Percentiles rank a stretch among this genome's conserved stretches.
phyloP scores from a whole-genome alignment of 2,797 vertebrate genomes.

The Cirrhinus mrigala region DNA sequence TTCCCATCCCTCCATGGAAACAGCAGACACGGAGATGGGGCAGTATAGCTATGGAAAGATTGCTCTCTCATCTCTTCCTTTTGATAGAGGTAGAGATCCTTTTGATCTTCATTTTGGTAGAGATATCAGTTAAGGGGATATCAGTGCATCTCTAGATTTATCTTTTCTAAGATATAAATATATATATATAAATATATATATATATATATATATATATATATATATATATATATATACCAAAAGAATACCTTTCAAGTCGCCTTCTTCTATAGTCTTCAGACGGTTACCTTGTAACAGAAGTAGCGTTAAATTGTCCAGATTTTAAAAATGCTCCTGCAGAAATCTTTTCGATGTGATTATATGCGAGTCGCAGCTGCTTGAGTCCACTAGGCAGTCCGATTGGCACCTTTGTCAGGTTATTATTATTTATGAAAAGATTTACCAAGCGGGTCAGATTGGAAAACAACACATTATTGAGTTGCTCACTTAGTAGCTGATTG shows the following conservation, averaged over 20 bases:
- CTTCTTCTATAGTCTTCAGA: conserved; percentile 71
- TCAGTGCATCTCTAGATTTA: background rate
- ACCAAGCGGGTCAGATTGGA: conserved; percentile 72
- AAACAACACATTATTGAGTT: conserved; percentile 62
- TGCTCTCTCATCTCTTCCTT: too few relatives aligned
- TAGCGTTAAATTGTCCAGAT: conserved; percentile 74
- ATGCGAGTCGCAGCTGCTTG: conserved; percentile 77
- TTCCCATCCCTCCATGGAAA: too few relatives aligned
- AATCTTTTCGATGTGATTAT: conserved; percentile 78
- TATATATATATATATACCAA: background rate
- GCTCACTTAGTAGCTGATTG: conserved; percentile 74
- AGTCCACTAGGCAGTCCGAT: conserved; percentile 72
- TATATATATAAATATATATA: too few relatives aligned
- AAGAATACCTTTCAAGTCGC: conserved; percentile 72
- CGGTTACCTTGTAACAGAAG: conserved; percentile 82
- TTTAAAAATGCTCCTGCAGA: conserved; percentile 65
- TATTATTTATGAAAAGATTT: conserved; percentile 80
- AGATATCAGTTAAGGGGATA: too few relatives aligned
- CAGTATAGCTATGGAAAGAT: too few relatives aligned
- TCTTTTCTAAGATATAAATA: background rate
- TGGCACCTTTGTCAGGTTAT: conserved; percentile 75
- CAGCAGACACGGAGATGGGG: too few relatives aligned
- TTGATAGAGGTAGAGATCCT: too few relatives aligned
- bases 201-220: background rate
- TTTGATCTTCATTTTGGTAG: too few relatives aligned